These are phyloP conservation scores for Smithornis capensis DNA, from an alignment of 2,113 vertebrate genomes.

Conservation along the genomic window DNA sequence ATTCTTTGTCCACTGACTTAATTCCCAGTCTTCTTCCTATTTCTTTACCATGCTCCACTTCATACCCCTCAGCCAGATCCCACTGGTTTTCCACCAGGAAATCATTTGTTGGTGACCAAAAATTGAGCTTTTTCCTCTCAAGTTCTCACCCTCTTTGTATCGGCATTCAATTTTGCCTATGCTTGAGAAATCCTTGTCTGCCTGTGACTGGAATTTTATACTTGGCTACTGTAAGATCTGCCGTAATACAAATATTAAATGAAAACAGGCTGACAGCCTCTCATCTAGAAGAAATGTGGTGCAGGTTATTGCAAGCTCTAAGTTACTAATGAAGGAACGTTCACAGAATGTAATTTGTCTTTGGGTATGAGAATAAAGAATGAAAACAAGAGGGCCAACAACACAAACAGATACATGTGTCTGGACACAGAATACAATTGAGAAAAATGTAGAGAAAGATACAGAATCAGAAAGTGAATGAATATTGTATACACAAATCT, in stretches of 20 bases:
- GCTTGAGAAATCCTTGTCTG: neutral
- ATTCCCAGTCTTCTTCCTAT: neutral
- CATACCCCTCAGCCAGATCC: neutral
- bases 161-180: neutral
- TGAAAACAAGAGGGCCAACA: neutral
- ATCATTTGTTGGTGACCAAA: neutral
- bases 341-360: neutral
- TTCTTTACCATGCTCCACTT: accelerated
- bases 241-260: neutral
- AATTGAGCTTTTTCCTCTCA: neutral
- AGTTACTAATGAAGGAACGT: neutral
- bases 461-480: neutral
- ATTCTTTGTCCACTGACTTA: neutral
- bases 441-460: neutral
- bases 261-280: neutral
- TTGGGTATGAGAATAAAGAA: neutral
- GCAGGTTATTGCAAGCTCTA: neutral
- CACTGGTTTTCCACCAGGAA: neutral
- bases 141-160: neutral
- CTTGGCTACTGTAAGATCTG: neutral
- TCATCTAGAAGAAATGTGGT: neutral
- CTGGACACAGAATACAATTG: neutral
- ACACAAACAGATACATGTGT: neutral
- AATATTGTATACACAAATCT: neutral
- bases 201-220: neutral